A percentile compares a stretch with the other conserved stretches of the same genome.
Conservation (phyloP, 2,797 vertebrate genomes). For the Neomorphus geoffroyi region DNA sequence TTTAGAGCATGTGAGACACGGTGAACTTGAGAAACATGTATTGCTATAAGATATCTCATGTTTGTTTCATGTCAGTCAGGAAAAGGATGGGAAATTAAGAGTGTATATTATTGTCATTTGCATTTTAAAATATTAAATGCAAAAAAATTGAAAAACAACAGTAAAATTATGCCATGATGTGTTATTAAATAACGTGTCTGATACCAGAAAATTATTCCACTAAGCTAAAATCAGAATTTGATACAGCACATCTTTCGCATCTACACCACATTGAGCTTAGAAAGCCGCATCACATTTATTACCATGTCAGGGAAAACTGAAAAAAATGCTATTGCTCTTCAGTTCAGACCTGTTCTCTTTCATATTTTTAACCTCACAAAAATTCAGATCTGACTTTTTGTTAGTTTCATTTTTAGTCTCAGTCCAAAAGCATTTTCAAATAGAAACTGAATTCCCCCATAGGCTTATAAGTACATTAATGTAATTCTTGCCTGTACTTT, state of each 20-base stretch:
- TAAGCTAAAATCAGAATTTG: conserved; percentile 36
- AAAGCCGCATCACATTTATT: conserved; percentile 22
- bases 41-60: neutral
- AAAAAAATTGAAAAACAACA: too few species aligned
- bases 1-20: neutral
- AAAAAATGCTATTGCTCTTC: neutral
- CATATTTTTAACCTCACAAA: conserved; percentile 33
- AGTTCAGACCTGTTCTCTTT: conserved; percentile 22
- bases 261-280: conserved; percentile 34
- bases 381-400: conserved; percentile 50
- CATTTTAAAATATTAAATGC: conserved; percentile 12
- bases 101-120: neutral
- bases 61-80: neutral
- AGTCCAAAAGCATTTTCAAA: conserved; percentile 10
- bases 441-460: conserved; percentile 2
- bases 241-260: conserved; percentile 41
- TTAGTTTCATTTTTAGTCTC: conserved; percentile 26
- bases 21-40: neutral
- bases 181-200: conserved; percentile 24
- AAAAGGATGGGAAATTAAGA: neutral
- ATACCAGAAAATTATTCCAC: conserved; percentile 28
- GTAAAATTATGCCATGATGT: conserved; percentile 20
- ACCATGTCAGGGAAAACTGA: conserved; percentile 15
- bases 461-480: neutral
- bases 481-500: neutral